These are phyloP conservation scores for Lepidurus apus DNA, from an alignment of 1,140 invertebrate genomes.

Conservation along the genomic window DNA sequence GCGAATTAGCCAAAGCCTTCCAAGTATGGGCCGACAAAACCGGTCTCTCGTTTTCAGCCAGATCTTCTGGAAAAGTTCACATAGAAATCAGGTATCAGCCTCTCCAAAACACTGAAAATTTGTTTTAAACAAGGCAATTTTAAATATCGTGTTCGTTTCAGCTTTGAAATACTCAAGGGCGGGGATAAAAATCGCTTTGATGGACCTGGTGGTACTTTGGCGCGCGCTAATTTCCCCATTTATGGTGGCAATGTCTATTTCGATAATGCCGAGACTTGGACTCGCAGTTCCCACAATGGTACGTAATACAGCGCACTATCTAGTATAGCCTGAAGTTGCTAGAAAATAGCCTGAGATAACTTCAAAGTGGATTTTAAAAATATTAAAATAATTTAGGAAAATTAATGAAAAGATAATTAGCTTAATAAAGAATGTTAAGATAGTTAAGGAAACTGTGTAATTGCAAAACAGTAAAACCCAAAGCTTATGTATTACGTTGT, in stretches of 20 bases:
- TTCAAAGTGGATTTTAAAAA: no score
- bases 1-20: conserved; percentile 74
- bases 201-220: conserved; percentile 81
- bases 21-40: conserved; percentile 78
- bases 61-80: conserved; percentile 69
- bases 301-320: conserved; percentile 9
- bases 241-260: conserved; percentile 93
- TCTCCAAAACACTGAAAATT: not conserved
- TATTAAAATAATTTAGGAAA: no score
- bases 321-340: no score
- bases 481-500: conserved; percentile 28
- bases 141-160: not conserved
- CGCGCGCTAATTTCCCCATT: conserved; percentile 89
- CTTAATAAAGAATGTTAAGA: no score
- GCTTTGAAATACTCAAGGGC: no score
- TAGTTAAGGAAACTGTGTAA: no score
- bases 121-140: not conserved
- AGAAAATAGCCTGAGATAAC: no score
- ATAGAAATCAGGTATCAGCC: conserved; percentile 79
- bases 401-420: conserved; percentile 37
- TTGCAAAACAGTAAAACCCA: not conserved
- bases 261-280: conserved; percentile 80
- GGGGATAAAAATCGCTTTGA: conserved; percentile 93
- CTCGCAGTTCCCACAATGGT: conserved; percentile 64
- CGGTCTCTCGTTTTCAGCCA: conserved; percentile 73